Evolutionary conservation across 2,113 vertebrate genomes (phyloP), one percentile per base, ranked within the genome.

Genomic region (Ardeotis arabs): DNA sequence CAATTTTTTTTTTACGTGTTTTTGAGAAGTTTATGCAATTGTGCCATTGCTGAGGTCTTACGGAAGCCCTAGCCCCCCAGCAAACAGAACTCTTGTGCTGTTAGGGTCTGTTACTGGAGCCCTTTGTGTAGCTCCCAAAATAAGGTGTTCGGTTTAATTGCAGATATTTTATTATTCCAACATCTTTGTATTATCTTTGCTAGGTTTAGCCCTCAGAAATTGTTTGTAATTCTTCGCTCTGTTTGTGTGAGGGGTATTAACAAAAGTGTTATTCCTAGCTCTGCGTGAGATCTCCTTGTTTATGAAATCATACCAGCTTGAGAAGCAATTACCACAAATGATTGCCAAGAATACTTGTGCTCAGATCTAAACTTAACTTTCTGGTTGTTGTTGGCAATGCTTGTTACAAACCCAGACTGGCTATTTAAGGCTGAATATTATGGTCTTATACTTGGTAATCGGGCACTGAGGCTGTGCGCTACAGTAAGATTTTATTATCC

Each of bases 281-380:
- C 89, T 94, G 90, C 35, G 17, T 82, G 94, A 84, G 74, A 89
- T 73, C 2, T 12, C 41, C 45, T 69, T 87, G 81, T 91, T 95
- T 92, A 84, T 91, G 84, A 94, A 95, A 94, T 79, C 4, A 3
- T 77, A 85, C 45, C 87, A 91, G 96, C 81, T 58, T 94, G 87
- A 96, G 81, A 92, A n/a, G 12, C 55, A 90, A 92, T 95, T 92
- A 89, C 68, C 41, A 66, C 62, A 76, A 92, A 79, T 73, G 94
- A 92, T 87, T 92, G 83, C 77, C 77, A 84, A 76, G 84, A 82
- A 37, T 76, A 37, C 44, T 89, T 72, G 76, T 49, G 93, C 56
- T 90, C 23, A 90, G 94, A 90, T 11, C 33, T 67, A 29, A 89
- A 64, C 33, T 50, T 45, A 21, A 53, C 35, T 73, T 91, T 80